Evolutionary conservation across 1,140 invertebrate genomes (phyloP).

Genomic region (Diabrotica undecimpunctata): DNA sequence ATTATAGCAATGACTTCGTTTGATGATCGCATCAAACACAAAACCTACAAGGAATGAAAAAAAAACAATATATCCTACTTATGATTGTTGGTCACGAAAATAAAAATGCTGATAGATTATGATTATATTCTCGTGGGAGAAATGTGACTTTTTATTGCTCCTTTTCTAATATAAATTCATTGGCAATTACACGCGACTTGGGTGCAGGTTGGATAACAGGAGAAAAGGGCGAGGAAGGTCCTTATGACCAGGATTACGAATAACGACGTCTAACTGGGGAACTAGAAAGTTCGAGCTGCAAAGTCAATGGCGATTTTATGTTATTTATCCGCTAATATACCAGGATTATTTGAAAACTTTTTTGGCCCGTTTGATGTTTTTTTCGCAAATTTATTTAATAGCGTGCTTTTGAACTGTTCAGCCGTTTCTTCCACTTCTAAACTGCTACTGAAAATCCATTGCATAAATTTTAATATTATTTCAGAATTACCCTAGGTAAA

Average conservation of each 20-base stretch:
- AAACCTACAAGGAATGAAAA: no score
- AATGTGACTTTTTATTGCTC: slow-evolving; percentile 21
- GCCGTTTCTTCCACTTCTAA: no score
- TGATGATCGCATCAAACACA: no score
- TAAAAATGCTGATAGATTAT: slow-evolving; percentile 12
- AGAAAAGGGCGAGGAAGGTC: slow-evolving; percentile 18
- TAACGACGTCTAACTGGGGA: slow-evolving; percentile 31
- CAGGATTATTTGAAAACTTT: no score
- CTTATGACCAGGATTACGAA: slow-evolving; percentile 31
- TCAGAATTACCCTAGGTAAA: no score
- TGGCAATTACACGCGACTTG: slow-evolving; percentile 26
- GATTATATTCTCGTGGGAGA: slow-evolving; percentile 11
- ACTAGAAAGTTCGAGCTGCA: slow-evolving; percentile 13
- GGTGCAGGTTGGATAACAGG: slow-evolving; percentile 11
- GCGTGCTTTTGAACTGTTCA: no score
- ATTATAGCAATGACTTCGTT: no score
- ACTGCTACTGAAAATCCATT: no score
- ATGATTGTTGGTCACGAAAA: slow-evolving; percentile 6
- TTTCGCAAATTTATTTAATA: no score
- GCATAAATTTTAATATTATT: no score
- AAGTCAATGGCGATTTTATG: not conserved
- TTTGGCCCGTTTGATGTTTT: no score
- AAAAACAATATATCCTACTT: not conserved
- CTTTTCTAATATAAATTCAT: slow-evolving; percentile 32
- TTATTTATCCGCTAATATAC: no score